Base-by-base conservation (phyloP, 2,797 vertebrate genomes). In the Sebastes variabilis region DNA sequence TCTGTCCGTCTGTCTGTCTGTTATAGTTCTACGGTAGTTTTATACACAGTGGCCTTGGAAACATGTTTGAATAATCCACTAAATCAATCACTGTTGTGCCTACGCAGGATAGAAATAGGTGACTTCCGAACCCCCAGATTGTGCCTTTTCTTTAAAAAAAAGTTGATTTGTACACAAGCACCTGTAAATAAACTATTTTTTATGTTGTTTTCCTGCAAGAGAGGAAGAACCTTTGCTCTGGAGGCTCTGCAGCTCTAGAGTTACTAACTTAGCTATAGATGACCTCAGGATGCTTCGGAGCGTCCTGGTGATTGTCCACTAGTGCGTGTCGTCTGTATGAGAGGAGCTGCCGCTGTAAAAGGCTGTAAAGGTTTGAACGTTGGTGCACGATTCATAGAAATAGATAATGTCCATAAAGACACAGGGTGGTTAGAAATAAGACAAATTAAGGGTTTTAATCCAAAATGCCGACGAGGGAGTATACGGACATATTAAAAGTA, bases 221-320 rank as follows among this genome's bases (percentile, higher is more conserved):
- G 24, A 62, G 11, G 22, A 18, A 58, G 71, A 77, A 68, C 20
- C 8, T 2, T 20, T 27, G 34, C 56, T 5, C 5, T 9, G 25
- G 27, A 58, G 55, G 24, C 20, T 59, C 8, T 49, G 64, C 38
- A 4, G 54, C 7, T 71, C 18, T 29, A 72, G 38, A 72, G 16
- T 69, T 29, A 79, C 55, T 76, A 49, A 74, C 49, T 30, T 85
- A 82, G 71, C 74, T 56, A 65, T 54, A 73, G 54, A n/a, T 1
- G 85, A 92, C 86, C 74, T 80, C 89, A 60, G 91, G 91, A 90
- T 83, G 18, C 61, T 72, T 36, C 1, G 24, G 42, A 34, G 82
- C 55, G 66, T 89, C 86, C 86, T 91, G 84, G 79, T 73, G 71
- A 89, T 80, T 81, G 69, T 68, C 32, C 25, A 86, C 56, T 38